Conservation (phyloP, 2,113 vertebrate genomes). For the Xenotilapia flavipinnis region DNA sequence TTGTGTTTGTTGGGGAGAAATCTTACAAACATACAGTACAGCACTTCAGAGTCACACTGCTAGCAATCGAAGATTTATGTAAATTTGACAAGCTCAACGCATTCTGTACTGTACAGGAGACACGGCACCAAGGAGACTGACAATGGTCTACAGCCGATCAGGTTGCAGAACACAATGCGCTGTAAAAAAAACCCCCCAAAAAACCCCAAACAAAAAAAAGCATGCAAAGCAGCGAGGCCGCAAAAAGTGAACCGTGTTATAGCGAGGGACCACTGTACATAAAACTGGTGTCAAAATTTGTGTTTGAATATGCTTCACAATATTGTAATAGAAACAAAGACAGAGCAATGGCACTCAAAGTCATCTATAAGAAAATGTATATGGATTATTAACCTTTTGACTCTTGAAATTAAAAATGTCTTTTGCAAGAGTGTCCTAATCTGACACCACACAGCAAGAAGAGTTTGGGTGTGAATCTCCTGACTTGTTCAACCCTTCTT, state of each 20-base stretch:
- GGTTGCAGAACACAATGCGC: no score
- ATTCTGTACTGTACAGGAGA: neutral
- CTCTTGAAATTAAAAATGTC: neutral
- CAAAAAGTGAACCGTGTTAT: neutral
- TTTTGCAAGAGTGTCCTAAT: neutral
- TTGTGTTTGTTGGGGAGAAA: neutral
- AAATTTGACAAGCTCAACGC: neutral
- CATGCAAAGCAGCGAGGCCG: accelerated
- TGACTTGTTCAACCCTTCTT: neutral
- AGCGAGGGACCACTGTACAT: neutral
- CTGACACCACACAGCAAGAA: neutral
- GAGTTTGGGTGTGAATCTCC: neutral
- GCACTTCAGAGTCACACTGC: neutral
- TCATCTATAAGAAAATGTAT: neutral
- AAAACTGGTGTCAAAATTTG: neutral
- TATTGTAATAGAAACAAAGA: neutral
- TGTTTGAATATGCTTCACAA: neutral
- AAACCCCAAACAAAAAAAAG: neutral
- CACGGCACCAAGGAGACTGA: neutral
- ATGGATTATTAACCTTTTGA: neutral
- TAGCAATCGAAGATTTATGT: neutral
- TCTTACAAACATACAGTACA: neutral
- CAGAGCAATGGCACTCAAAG: neutral
- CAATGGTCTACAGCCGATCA: neutral
- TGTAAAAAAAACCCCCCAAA: no score